Evolutionary conservation across 2,797 vertebrate genomes (phyloP), one percentile per base, ranked within the genome.

Genomic region (Cirrhinus molitorella): DNA sequence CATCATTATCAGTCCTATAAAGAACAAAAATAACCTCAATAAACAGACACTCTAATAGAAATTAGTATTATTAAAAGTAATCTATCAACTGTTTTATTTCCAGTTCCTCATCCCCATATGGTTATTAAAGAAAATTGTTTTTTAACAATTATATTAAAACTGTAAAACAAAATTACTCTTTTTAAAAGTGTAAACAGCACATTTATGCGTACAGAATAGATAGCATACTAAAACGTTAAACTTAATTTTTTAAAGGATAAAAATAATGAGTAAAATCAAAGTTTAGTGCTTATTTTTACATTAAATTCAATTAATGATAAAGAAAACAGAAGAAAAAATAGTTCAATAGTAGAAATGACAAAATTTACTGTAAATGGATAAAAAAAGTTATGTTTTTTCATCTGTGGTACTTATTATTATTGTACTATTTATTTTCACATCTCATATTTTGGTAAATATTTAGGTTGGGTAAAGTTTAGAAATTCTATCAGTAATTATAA

Each of bases 21-120:
- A 76, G 16, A 68, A 17, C 28, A 16, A 40, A 40, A 68, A 40
- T 23, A 61, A 45, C n/a, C 28, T 4, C 9, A 61, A 45, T 45
- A 43, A 45, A 76, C n/a, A 76, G 14, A 23, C 23, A 8, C 14
- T 61, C 14, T 3, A 6, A 25, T 28, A 43, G 34, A 40, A 57
- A 57, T 75, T 14, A 11, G 31, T 11, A 55, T 57, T 74, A 74
- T 74, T 75, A 75, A 40, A 75, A 40, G 51, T 40, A 40, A 75
- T 55, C 34, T 5, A 17, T 75, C 72, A 23, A 1, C 3, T 0
- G 31, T 57, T 75, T 75, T 23, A 40, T 40, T 57, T 57, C 51
- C 14, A 23, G 3, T 40, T 19, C 10, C 4, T 11, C 31, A 7
- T 19, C 3, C 23, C 47, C 70, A 12, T 14, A 11, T 34, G 34